Evolutionary conservation across 2,888 invertebrate genomes (phyloP).

Genomic region (Hydraecia micacea): DNA sequence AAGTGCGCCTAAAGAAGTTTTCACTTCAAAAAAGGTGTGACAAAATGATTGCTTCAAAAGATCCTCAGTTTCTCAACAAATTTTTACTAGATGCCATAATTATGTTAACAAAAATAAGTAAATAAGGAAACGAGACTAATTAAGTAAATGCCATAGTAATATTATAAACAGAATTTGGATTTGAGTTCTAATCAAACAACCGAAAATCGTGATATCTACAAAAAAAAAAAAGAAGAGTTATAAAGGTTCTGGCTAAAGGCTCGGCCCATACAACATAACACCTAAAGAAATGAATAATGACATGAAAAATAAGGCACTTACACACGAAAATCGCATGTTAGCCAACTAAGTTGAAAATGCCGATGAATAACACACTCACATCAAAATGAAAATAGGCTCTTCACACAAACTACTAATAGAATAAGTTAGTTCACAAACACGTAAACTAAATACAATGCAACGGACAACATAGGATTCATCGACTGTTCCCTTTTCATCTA

Average conservation of each 20-base stretch:
- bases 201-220: background rate
- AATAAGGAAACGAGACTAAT: conserved; percentile 40
- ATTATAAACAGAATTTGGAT: conserved; percentile 19
- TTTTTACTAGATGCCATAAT: conserved; percentile 3
- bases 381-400: conserved; percentile 46
- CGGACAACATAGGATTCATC: conserved; percentile 16
- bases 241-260: conserved; percentile 28
- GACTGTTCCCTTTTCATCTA: conserved; percentile 11
- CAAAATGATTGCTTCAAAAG: background rate
- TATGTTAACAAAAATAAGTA: background rate
- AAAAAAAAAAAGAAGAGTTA: background rate
- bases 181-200: background rate
- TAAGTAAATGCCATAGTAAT: conserved; percentile 59
- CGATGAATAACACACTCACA: conserved; percentile 55
- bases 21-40: background rate
- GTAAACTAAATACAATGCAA: conserved; percentile 42
- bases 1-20: background rate
- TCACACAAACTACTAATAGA: conserved; percentile 45
- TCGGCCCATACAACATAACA: conserved; percentile 38
- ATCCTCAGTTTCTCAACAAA: conserved; percentile 3
- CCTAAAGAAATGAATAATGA: conserved; percentile 59
- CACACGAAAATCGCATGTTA: conserved; percentile 45
- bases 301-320: conserved; percentile 51
- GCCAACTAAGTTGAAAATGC: conserved; percentile 52
- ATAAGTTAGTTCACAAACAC: conserved; percentile 55